A percentile compares a stretch with the other conserved stretches of the same genome.
Conservation (phyloP, 2,888 invertebrate species). For the Pterostichus niger region DNA sequence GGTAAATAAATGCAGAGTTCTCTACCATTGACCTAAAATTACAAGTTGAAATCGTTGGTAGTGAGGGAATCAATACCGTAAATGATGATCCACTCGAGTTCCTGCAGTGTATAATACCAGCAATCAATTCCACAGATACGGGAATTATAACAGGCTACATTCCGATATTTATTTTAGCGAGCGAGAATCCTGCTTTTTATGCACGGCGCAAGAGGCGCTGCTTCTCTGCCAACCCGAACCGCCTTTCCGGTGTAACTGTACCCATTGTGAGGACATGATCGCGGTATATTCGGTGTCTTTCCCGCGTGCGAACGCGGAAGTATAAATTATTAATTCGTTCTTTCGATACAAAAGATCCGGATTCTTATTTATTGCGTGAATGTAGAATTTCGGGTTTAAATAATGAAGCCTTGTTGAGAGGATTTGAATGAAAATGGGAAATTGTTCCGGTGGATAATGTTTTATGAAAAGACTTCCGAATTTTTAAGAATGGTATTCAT, state of each 20-base stretch:
- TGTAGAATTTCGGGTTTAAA: slow-evolving; percentile 26
- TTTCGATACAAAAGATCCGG: slow-evolving; percentile 52
- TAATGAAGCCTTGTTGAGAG: slow-evolving; percentile 7
- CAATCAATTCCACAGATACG: slow-evolving; percentile 4
- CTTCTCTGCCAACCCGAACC: neutral
- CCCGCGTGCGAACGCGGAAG: neutral
- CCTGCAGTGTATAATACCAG: slow-evolving; percentile 1
- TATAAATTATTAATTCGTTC: slow-evolving; percentile 40
- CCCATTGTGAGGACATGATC: slow-evolving; percentile 11
- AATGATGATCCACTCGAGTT: neutral
- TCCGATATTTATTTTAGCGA: slow-evolving; percentile 7
- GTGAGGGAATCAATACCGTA: slow-evolving; percentile 5
- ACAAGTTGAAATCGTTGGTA: neutral
- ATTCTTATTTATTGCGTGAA: slow-evolving; percentile 34
- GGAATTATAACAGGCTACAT: slow-evolving; percentile 13
- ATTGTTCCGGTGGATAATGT: slow-evolving; percentile 9
- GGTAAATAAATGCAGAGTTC: slow-evolving; percentile 5
- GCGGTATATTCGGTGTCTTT: slow-evolving; percentile 6
- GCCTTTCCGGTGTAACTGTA: slow-evolving; percentile 1
- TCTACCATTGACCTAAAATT: slow-evolving; percentile 30
- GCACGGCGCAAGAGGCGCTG: slow-evolving; percentile 15
- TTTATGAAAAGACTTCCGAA: slow-evolving; percentile 2
- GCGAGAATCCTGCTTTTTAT: slow-evolving; percentile 12
- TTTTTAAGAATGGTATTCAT: neutral
- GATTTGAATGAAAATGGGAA: slow-evolving; percentile 31